phyloP scores from a whole-genome alignment of 2,888 invertebrate genomes.

The Heliconius charithonia region DNA sequence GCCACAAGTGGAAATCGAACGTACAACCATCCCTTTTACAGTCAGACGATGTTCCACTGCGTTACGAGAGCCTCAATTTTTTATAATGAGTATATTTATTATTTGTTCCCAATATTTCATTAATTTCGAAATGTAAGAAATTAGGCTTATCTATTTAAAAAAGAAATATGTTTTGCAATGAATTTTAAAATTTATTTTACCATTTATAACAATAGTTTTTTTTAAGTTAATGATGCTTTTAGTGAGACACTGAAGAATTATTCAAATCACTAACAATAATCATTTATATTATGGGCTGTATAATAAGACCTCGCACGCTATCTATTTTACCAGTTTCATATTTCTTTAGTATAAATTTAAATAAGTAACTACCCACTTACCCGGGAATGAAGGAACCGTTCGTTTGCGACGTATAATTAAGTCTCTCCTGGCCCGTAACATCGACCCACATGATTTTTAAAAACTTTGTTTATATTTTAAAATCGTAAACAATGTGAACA shows the following conservation, averaged over 20 bases:
- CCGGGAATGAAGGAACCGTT: constrained; percentile 87
- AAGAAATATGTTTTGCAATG: no score
- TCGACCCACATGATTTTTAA: constrained; percentile 84
- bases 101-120: no score
- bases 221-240: background rate
- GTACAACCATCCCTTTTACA: background rate
- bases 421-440: constrained; percentile 84
- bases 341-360: constrained; percentile 16
- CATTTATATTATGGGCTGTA: constrained; percentile 37
- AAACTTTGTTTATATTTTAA: constrained; percentile 52
- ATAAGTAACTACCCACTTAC: constrained; percentile 74
- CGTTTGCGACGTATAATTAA: constrained; percentile 83
- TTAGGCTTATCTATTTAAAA: no score
- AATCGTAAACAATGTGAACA: constrained; percentile 47
- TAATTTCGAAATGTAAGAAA: no score
- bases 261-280: constrained; percentile 32
- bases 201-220: background rate
- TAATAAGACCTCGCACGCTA: constrained; percentile 42
- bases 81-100: no score
- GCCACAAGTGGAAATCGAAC: background rate
- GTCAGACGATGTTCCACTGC: no score
- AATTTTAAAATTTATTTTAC: background rate
- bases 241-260: constrained; percentile 4
- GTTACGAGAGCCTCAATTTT: no score
- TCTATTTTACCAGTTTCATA: constrained; percentile 16